Conservation (phyloP, 2,797 vertebrate genomes). For the Sciaenops ocellatus region DNA sequence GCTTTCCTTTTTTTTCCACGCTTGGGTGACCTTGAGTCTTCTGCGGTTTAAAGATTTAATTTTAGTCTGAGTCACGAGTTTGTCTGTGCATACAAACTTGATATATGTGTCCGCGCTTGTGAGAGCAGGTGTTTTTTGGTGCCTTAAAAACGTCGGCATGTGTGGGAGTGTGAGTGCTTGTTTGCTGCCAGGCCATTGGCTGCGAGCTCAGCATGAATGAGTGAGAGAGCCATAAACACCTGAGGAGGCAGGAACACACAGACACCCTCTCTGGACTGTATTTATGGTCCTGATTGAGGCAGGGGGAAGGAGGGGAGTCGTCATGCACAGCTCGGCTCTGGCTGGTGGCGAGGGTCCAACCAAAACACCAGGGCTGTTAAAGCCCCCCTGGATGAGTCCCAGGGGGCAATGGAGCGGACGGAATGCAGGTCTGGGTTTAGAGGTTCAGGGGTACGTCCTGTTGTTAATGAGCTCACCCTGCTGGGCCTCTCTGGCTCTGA, state of each 20-base stretch:
- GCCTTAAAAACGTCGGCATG: slow-evolving; percentile 22
- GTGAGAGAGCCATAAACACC: slow-evolving; percentile 76
- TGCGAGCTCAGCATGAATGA: slow-evolving; percentile 67
- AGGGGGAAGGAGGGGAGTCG: slow-evolving; percentile 1
- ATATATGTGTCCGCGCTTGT: slow-evolving; percentile 32
- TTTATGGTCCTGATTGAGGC: slow-evolving; percentile 59
- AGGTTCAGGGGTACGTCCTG: slow-evolving; percentile 80
- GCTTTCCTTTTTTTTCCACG: background rate
- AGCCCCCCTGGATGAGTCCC: slow-evolving; percentile 72
- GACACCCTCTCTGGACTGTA: slow-evolving; percentile 60
- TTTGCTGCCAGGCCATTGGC: slow-evolving; percentile 51
- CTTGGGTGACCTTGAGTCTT: slow-evolving; percentile 15
- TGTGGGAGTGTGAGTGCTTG: slow-evolving; percentile 30
- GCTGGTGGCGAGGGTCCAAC: slow-evolving; percentile 71
- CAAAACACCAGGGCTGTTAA: slow-evolving; percentile 75
- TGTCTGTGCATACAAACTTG: slow-evolving; percentile 21
- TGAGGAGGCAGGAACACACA: slow-evolving; percentile 72
- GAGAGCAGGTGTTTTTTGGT: slow-evolving; percentile 61
- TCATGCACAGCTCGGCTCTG: slow-evolving; percentile 59
- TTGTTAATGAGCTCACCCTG: slow-evolving; percentile 79
- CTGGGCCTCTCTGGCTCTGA: slow-evolving; percentile 70
- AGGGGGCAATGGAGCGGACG: slow-evolving; percentile 60
- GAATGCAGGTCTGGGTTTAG: slow-evolving; percentile 77
- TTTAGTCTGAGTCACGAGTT: slow-evolving; percentile 28
- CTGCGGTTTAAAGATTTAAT: slow-evolving; percentile 8